Percentiles rank a stretch among this genome's conserved stretches.
These are phyloP conservation scores for Anguilla megastoma DNA, from an alignment of 2,797 vertebrate genomes.

Conservation along the genomic window DNA sequence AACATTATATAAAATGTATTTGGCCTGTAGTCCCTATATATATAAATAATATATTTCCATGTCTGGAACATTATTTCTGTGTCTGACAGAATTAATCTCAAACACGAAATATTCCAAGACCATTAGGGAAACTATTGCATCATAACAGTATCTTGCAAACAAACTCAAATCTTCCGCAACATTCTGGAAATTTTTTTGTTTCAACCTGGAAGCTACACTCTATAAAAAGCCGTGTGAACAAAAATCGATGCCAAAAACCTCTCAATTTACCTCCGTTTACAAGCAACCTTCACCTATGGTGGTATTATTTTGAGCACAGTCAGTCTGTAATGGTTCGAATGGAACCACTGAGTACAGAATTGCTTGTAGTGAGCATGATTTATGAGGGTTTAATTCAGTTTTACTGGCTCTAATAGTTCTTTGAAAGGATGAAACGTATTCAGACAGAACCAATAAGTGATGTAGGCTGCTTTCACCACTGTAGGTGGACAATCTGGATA, in stretches of 20 bases:
- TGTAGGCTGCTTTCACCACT: conserved; percentile 1
- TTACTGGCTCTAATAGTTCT: background rate
- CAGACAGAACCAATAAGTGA: conserved; percentile 13
- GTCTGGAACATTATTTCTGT: background rate
- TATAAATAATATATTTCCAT: background rate
- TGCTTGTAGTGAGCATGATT: background rate
- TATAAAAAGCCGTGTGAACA: background rate
- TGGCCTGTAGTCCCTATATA: background rate
- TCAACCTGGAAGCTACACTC: background rate
- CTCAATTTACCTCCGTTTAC: background rate
- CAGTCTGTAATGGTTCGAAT: background rate
- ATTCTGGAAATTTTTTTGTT: no score
- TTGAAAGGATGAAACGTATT: background rate
- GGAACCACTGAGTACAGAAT: background rate
- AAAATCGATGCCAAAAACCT: conserved; percentile 34
- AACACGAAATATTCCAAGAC: no score
- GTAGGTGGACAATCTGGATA: background rate
- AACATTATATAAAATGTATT: background rate
- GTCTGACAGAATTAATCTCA: no score
- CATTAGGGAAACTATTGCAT: no score
- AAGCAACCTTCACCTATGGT: conserved; percentile 49
- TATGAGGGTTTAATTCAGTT: background rate
- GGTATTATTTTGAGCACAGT: conserved; percentile 25
- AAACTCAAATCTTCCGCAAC: no score
- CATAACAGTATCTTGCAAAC: no score